Conservation (phyloP, 2,888 invertebrate species). For the Matsumyia berberina region DNA sequence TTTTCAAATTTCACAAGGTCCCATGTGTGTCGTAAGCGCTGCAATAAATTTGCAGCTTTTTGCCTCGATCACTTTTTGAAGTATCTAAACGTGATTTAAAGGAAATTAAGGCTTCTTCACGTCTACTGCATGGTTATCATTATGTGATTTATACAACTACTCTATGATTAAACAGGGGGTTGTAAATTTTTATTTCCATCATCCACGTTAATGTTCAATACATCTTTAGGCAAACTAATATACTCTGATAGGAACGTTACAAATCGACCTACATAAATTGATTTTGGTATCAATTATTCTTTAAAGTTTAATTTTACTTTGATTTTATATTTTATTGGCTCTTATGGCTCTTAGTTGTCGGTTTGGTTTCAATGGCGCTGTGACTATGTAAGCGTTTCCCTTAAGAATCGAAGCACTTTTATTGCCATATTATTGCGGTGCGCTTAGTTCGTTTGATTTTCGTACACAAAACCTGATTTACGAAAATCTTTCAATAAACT, state of each 20-base stretch:
- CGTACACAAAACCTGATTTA: neutral
- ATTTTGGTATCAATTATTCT: slow-evolving; percentile 1
- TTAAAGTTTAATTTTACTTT: neutral
- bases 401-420: neutral
- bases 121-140: no score
- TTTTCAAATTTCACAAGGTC: neutral
- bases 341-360: neutral
- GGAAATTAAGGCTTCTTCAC: no score
- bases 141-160: neutral
- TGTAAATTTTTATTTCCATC: slow-evolving; percentile 6
- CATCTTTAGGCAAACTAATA: neutral
- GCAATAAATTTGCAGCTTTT: neutral
- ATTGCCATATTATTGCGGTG: slow-evolving; percentile 15
- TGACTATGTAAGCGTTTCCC: neutral
- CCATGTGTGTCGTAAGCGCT: no score
- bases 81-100: no score
- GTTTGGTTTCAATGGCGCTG: neutral
- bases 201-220: no score
- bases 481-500: no score
- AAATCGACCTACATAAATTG: neutral
- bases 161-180: neutral
- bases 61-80: no score
- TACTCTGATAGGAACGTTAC: neutral
- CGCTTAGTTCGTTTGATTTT: slow-evolving; percentile 1
- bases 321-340: neutral